Conservation (phyloP, 2,888 invertebrate species). For the Alentia gelatinosa region DNA sequence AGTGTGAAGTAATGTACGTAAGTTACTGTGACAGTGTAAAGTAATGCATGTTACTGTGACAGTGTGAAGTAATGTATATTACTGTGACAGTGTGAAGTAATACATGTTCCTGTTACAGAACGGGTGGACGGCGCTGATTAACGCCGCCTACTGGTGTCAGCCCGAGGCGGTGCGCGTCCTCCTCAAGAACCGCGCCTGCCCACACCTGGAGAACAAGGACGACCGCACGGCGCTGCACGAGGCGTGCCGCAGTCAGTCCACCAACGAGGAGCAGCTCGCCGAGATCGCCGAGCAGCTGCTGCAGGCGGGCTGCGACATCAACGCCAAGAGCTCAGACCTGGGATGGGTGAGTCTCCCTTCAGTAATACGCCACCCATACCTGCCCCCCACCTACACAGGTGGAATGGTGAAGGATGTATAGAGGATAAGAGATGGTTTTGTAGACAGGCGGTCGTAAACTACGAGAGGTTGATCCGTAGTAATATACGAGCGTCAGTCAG, state of each 20-base stretch:
- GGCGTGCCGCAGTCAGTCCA: conserved; percentile 76
- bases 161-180: conserved; percentile 74
- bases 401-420: too few species aligned
- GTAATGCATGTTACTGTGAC: too few species aligned
- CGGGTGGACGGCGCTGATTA: conserved; percentile 80
- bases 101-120: conserved; percentile 69
- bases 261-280: conserved; percentile 72
- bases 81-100: too few species aligned
- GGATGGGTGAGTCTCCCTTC: conserved; percentile 76
- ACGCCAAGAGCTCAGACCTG: conserved; percentile 76
- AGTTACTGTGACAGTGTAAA: too few species aligned
- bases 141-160: conserved; percentile 80
- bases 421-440: too few species aligned
- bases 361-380: too few species aligned
- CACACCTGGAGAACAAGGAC: conserved; percentile 78
- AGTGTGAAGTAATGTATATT: too few species aligned
- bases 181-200: conserved; percentile 74
- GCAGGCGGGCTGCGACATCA: conserved; percentile 71
- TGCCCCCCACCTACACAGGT: too few species aligned
- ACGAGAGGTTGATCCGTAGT: too few species aligned
- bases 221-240: conserved; percentile 78
- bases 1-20: too few species aligned
- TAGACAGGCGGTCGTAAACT: too few species aligned
- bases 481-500: too few species aligned
- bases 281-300: conserved; percentile 70